Percentiles rank a stretch among this genome's conserved stretches.
Conservation (phyloP, 2,888 invertebrate species). For the Gastracanthus pulcherrimus region DNA sequence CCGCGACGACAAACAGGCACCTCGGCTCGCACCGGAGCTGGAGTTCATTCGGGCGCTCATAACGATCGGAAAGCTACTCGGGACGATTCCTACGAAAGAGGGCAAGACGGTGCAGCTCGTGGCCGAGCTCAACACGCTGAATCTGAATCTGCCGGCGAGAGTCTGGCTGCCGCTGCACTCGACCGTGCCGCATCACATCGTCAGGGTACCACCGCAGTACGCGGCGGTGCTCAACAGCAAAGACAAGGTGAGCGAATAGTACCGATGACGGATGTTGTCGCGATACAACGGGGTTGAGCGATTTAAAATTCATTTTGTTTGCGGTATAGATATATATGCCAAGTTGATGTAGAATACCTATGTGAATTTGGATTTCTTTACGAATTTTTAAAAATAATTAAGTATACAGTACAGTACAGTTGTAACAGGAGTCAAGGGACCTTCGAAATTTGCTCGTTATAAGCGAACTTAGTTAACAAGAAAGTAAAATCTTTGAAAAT, state of each 20-base stretch:
- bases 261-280: too few species aligned
- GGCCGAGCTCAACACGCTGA: slow-evolving; percentile 94
- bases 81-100: slow-evolving; percentile 91
- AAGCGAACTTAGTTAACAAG: too few species aligned
- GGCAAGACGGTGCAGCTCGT: slow-evolving; percentile 94
- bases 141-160: slow-evolving; percentile 97
- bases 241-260: slow-evolving; percentile 85
- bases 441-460: too few species aligned
- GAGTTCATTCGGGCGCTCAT: slow-evolving; percentile 94
- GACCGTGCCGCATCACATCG: slow-evolving; percentile 92
- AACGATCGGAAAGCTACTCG: slow-evolving; percentile 90
- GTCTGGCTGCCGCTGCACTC: slow-evolving; percentile 98
- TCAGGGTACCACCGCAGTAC: slow-evolving; percentile 97
- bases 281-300: too few species aligned
- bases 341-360: too few species aligned
- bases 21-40: slow-evolving; percentile 89
- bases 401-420: too few species aligned
- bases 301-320: too few species aligned
- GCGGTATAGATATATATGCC: too few species aligned
- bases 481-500: too few species aligned
- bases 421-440: too few species aligned
- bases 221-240: slow-evolving; percentile 99
- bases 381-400: too few species aligned
- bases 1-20: slow-evolving; percentile 84
- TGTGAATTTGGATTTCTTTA: too few species aligned